phyloP scores from a whole-genome alignment of 2,888 invertebrate genomes.

The Neria commutata region DNA sequence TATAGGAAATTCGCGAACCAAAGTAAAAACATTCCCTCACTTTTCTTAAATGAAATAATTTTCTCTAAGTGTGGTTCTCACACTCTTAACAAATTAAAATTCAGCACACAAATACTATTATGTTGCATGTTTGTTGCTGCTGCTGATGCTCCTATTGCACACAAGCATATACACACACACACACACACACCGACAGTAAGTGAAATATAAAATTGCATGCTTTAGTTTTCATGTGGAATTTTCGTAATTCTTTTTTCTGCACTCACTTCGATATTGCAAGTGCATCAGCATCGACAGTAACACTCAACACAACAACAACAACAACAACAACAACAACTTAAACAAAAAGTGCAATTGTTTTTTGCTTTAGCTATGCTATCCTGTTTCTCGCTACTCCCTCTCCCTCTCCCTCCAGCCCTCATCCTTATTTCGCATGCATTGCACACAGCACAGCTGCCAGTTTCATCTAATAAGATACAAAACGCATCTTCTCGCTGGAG shows the following conservation, averaged over 20 bases:
- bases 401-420: neutral
- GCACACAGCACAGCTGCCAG: constrained; percentile 1
- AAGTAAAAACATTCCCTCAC: no score
- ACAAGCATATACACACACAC: neutral
- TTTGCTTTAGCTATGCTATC: neutral
- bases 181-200: neutral
- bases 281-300: constrained; percentile 12
- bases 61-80: no score
- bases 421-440: no score
- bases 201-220: constrained; percentile 32
- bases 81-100: constrained; percentile 48
- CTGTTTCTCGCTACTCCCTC: neutral
- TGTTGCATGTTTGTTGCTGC: constrained; percentile 34
- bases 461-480: constrained; percentile 19
- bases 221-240: constrained; percentile 56
- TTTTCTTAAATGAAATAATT: no score
- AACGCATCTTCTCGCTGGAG: neutral
- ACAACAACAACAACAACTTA: neutral
- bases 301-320: neutral
- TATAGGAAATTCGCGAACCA: no score
- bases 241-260: constrained; percentile 40
- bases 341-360: neutral
- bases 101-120: constrained; percentile 52
- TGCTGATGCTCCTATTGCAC: constrained; percentile 21
- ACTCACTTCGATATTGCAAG: constrained; percentile 49